Percentiles rank a stretch among this genome's conserved stretches.
Conservation (phyloP, 2,797 vertebrate genomes). For the Falco naumanni region DNA sequence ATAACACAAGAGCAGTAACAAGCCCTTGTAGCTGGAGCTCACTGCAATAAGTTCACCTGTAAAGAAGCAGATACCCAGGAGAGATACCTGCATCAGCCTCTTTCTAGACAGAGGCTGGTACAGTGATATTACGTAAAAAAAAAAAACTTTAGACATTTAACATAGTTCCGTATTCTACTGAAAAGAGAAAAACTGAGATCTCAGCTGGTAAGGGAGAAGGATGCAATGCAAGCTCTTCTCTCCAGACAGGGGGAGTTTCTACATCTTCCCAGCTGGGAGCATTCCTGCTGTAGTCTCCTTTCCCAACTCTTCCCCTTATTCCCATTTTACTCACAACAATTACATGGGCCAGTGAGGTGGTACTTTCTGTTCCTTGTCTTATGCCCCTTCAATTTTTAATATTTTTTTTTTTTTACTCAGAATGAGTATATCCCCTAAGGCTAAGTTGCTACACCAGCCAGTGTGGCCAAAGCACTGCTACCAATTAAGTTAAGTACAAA, state of each 20-base stretch:
- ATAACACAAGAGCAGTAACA: background rate
- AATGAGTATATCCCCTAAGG: background rate
- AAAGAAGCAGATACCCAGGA: background rate
- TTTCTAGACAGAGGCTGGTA: background rate
- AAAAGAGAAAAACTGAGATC: background rate
- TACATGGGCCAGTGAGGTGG: background rate
- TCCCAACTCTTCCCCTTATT: background rate
- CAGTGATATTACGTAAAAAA: too few species aligned
- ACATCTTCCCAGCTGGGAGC: background rate
- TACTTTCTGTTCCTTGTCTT: background rate
- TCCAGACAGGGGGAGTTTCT: background rate
- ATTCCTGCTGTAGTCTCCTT: background rate
- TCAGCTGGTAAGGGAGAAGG: background rate
- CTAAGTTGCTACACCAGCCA: conserved; percentile 1
- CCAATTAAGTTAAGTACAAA: conserved; percentile 67
- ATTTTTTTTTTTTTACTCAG: background rate
- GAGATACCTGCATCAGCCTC: background rate
- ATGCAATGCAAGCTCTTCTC: background rate
- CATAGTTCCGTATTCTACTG: background rate
- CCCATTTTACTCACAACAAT: background rate
- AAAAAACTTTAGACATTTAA: background rate
- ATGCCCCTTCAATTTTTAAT: background rate
- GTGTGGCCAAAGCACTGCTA: conserved; percentile 19
- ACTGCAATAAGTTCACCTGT: background rate
- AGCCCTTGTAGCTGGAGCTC: background rate